Percentiles rank a stretch among this genome's conserved stretches.
Conservation (phyloP, 30 jellyfish, hydroid and myxozoan genomes). For the Rhopilema esculentum region DNA sequence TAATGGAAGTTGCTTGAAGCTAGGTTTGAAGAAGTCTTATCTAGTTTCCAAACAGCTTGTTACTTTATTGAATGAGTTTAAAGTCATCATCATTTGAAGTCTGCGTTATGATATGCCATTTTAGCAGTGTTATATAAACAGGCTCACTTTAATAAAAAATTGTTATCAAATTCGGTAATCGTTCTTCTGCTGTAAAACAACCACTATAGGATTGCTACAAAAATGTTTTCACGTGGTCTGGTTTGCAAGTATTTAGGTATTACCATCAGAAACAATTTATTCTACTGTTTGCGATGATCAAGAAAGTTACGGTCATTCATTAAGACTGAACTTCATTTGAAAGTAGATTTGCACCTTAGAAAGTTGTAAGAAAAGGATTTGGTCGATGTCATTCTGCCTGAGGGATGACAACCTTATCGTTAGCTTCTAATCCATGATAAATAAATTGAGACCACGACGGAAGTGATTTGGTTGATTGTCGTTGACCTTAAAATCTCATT, state of each 20-base stretch:
- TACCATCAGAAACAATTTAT: no score
- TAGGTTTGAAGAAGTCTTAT: no score
- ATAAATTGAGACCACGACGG: constrained; percentile 54
- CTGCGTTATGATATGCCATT: not conserved
- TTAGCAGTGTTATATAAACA: not conserved
- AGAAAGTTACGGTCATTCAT: no score
- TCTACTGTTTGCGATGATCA: no score
- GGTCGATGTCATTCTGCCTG: constrained; percentile 5
- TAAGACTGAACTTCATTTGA: not conserved
- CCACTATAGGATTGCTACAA: no score
- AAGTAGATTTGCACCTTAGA: not conserved
- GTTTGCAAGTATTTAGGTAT: no score
- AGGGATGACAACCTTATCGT: constrained; percentile 29
- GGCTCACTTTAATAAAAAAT: not conserved
- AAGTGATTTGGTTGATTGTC: constrained; percentile 14
- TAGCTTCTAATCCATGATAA: constrained; percentile 14
- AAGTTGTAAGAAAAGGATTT: not conserved
- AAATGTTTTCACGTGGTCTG: no score
- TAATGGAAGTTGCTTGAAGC: no score
- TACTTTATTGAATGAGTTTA: no score
- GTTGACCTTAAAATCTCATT: constrained; percentile 3
- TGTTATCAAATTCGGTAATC: no score
- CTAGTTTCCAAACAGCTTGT: no score
- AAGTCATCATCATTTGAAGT: no score
- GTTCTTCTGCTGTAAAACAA: not conserved